Evolutionary conservation across 2,113 vertebrate species (phyloP).

Genomic region (Lutjanus erythropterus): DNA sequence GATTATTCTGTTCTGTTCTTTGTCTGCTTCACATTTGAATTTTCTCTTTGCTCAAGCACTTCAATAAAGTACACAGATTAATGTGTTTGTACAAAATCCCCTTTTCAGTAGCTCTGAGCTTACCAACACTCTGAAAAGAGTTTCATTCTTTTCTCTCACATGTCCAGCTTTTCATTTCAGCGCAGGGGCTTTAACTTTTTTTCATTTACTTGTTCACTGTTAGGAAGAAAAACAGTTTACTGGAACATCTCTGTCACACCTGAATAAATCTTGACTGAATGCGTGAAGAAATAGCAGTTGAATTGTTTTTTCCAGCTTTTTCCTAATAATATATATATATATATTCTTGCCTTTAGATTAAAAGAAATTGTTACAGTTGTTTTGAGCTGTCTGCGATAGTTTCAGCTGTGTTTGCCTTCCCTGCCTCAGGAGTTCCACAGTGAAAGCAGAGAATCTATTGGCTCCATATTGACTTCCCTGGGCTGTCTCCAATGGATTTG

Average conservation of each 20-base stretch:
- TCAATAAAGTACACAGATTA: conserved; percentile 48
- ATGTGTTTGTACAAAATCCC: conserved; percentile 48
- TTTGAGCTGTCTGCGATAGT: conserved; percentile 46
- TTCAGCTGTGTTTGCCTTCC: conserved; percentile 33
- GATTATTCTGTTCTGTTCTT: conserved; percentile 37
- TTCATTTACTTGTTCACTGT: conserved; percentile 24
- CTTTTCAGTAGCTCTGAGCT: conserved; percentile 22
- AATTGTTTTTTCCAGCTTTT: neutral
- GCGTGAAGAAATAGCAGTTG: neutral
- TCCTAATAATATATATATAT: neutral
- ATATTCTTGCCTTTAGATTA: conserved; percentile 19
- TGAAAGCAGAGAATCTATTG: conserved; percentile 69
- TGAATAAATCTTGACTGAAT: conserved; percentile 20
- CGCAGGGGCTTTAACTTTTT: neutral
- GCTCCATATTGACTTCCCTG: conserved; percentile 79
- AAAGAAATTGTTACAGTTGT: conserved; percentile 25
- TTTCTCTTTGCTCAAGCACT: conserved; percentile 28
- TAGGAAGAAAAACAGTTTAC: conserved; percentile 24
- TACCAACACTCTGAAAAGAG: conserved; percentile 12
- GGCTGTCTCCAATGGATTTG: conserved; percentile 82
- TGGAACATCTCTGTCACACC: conserved; percentile 30
- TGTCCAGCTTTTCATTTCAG: conserved; percentile 36
- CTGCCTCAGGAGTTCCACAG: conserved; percentile 49
- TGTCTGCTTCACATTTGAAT: neutral
- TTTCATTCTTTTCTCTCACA: conserved; percentile 24